Evolutionary conservation across 1,140 invertebrate species (phyloP).

Genomic region (Drosophila mojavensis): DNA sequence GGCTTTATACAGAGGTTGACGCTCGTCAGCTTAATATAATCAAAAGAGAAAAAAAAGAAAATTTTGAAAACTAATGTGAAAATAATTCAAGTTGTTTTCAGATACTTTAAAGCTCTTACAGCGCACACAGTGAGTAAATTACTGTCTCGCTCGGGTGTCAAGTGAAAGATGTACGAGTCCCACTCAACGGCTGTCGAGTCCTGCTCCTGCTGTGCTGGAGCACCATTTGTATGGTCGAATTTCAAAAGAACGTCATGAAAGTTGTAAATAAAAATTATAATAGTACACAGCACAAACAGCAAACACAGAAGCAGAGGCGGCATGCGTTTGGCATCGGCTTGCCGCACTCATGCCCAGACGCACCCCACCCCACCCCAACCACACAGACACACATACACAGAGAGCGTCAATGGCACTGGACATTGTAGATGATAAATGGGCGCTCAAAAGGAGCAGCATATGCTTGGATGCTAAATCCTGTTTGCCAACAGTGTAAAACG

Average conservation of each 20-base stretch:
- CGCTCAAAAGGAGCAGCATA: constrained; percentile 44
- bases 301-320: constrained; percentile 35
- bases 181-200: constrained; percentile 17
- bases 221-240: constrained; percentile 39
- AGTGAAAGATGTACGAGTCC: constrained; percentile 1
- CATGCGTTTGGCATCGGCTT: constrained; percentile 75
- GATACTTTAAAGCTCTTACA: no score
- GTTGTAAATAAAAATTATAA: constrained; percentile 79
- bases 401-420: constrained; percentile 14
- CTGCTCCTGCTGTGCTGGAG: constrained; percentile 23
- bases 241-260: constrained; percentile 65
- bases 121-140: background rate
- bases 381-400: constrained; percentile 2
- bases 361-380: background rate
- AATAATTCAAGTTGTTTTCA: no score
- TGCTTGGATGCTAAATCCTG: background rate
- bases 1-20: no score
- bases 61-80: no score
- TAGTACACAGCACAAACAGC: constrained; percentile 48
- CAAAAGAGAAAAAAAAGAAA: no score
- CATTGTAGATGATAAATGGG: constrained; percentile 65
- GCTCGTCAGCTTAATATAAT: no score
- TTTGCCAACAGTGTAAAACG: background rate
- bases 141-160: constrained; percentile 10
- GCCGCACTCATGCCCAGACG: constrained; percentile 31